Percentiles rank a stretch among this genome's conserved stretches.
phyloP scores from a whole-genome alignment of 2,888 invertebrate species.

The Eupithecia subfuscata region DNA sequence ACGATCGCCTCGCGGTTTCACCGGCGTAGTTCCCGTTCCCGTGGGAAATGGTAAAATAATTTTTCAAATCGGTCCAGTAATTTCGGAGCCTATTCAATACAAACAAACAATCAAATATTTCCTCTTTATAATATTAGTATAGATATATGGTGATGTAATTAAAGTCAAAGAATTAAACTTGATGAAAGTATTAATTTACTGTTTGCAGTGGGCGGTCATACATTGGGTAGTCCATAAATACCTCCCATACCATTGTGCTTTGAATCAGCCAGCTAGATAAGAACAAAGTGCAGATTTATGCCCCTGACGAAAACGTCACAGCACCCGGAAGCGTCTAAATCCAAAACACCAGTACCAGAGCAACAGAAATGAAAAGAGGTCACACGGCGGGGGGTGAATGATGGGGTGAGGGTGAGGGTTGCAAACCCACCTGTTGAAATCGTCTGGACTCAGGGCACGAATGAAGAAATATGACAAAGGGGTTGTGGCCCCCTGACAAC shows the following conservation, averaged over 20 bases:
- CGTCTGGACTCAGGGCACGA: conserved; percentile 8
- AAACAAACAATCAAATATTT: no score
- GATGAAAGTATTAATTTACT: neutral
- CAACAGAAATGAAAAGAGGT: conserved; percentile 15
- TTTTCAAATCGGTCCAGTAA: no score
- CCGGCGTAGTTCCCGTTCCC: no score
- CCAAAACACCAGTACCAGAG: conserved; percentile 32
- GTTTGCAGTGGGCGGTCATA: no score
- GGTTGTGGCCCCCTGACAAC: neutral
- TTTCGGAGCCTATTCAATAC: no score
- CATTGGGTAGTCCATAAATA: no score
- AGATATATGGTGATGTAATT: no score
- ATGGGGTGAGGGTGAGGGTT: conserved; percentile 27
- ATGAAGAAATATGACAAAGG: neutral
- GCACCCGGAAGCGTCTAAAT: conserved; percentile 31
- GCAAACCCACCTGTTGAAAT: conserved; percentile 32
- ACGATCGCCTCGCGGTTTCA: no score
- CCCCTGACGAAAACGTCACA: conserved; percentile 10
- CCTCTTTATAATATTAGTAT: no score
- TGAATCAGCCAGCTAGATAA: neutral
- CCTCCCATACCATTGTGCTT: neutral
- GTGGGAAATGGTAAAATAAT: no score
- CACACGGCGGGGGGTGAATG: conserved; percentile 15
- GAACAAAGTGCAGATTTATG: neutral
- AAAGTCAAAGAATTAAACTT: neutral